Evolutionary conservation across 2,797 vertebrate genomes (phyloP), one percentile per base, ranked within the genome.

Genomic region (Crenichthys baileyi): DNA sequence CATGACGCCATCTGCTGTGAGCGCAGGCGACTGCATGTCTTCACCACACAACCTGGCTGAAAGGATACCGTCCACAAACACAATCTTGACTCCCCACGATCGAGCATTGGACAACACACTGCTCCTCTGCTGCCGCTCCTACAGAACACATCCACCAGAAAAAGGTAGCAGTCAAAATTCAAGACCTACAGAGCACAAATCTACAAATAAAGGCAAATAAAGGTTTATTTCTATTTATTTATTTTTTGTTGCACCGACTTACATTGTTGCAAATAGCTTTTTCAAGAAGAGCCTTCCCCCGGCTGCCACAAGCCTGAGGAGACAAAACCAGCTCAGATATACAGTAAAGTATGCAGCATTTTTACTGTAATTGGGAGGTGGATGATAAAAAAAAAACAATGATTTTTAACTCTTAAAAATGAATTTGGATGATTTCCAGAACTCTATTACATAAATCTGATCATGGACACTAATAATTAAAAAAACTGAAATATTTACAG

Each of bases 31-130:
- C 76, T 82, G 60, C 82, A 79, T 1, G 8, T 22, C 41, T 70
- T 11, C 4, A 1, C n/a, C 1, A 63, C 22, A 22, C 60, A 18
- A 22, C 7, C 41, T 20, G 5, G 31, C 71, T 56, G 61, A 91
- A 96, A 96, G 96, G 93, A 97, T 97, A 97, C 96, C 96, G 18
- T 98, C 96, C 73, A 95, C 95, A n/a, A 93, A 93, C 77, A 97
- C 83, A 82, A 97, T 95, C 93, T 93, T 95, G 73, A 97, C 95
- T 63, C 97, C 96, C 97, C 96, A 98, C 41, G 95, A 95, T 48
- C 86, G 93, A 26, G 97, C 96, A 0, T 81, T 96, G 86, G 91
- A 86, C 82, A 97, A 92, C 82, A 96, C 94, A 77, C 93, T 95
- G 91, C 88, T 96, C 82, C 87, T 88, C 68, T 88, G 85, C 84